phyloP scores from a whole-genome alignment of 2,113 vertebrate species.

The Pachycephala philippinensis region DNA sequence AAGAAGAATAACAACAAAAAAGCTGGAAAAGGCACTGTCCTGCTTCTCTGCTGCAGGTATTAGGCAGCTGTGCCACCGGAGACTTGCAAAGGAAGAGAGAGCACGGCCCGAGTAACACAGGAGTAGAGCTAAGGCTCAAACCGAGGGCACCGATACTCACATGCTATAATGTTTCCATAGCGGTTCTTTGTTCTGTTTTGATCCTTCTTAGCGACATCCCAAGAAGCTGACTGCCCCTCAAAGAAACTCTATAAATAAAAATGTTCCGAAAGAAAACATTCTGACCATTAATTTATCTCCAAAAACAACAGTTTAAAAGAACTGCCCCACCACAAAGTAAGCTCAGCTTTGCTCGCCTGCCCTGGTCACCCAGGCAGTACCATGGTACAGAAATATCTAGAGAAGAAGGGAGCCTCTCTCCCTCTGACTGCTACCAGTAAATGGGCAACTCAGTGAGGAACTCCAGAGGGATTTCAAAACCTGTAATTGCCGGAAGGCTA shows the following conservation, averaged over 20 bases:
- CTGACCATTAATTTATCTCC: conserved; percentile 63
- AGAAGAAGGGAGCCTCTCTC: neutral
- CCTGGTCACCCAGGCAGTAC: neutral
- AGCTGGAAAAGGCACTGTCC: neutral
- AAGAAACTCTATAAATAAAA: conserved; percentile 94
- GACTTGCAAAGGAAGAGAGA: neutral
- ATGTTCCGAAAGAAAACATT: conserved; percentile 62
- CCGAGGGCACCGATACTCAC: conserved; percentile 77
- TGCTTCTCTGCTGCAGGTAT: neutral
- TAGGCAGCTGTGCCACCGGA: neutral
- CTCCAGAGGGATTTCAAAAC: conserved; percentile 7
- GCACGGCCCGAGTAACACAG: neutral
- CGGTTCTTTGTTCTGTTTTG: conserved; percentile 99
- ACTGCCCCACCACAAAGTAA: neutral
- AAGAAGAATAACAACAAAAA: neutral
- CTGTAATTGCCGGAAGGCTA: neutral
- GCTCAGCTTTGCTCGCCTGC: neutral
- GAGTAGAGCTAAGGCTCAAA: neutral
- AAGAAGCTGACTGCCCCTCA: conserved; percentile 98
- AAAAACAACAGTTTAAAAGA: conserved; percentile 37
- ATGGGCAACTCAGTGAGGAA: neutral
- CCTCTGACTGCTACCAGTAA: neutral
- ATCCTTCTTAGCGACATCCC: conserved; percentile 99
- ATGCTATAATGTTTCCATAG: conserved; percentile 99
- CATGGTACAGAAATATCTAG: neutral